These are phyloP conservation scores for Thunnus maccoyii DNA, from an alignment of 2,113 vertebrate species.

Conservation along the genomic window DNA sequence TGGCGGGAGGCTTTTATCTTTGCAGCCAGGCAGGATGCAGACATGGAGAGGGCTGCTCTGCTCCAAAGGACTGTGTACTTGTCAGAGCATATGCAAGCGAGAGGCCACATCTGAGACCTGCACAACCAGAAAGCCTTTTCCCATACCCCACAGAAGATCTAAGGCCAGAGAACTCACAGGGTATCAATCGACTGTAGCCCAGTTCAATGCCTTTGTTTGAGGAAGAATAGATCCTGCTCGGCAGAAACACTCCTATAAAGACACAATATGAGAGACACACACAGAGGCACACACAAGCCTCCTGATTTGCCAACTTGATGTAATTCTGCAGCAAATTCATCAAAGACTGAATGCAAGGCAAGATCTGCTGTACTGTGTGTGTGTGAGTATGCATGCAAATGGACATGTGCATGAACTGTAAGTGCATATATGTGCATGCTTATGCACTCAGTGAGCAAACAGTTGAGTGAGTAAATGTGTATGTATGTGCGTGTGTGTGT, in stretches of 20 bases:
- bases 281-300: constrained; percentile 27
- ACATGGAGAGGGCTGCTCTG: constrained; percentile 60
- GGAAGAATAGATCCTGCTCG: constrained; percentile 24
- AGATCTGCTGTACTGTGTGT: background rate
- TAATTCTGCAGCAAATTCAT: constrained; percentile 58
- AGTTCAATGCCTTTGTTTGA: constrained; percentile 38
- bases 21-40: constrained; percentile 63
- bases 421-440: constrained; percentile 23
- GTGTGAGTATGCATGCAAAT: background rate
- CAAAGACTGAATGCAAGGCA: constrained; percentile 29
- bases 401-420: constrained; percentile 13
- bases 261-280: constrained; percentile 21
- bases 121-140: constrained; percentile 46
- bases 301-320: constrained; percentile 53
- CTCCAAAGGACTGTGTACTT: constrained; percentile 49
- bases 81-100: constrained; percentile 54
- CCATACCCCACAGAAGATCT: constrained; percentile 48
- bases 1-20: constrained; percentile 73
- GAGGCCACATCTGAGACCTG: constrained; percentile 62
- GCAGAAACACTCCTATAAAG: constrained; percentile 20
- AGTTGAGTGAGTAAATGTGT: background rate
- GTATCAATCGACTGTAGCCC: constrained; percentile 32
- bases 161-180: constrained; percentile 35
- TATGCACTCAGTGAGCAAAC: constrained; percentile 17
- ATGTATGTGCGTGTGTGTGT: background rate